Base-by-base conservation (phyloP, 2,888 invertebrate genomes). In the Volucella bombylans region DNA sequence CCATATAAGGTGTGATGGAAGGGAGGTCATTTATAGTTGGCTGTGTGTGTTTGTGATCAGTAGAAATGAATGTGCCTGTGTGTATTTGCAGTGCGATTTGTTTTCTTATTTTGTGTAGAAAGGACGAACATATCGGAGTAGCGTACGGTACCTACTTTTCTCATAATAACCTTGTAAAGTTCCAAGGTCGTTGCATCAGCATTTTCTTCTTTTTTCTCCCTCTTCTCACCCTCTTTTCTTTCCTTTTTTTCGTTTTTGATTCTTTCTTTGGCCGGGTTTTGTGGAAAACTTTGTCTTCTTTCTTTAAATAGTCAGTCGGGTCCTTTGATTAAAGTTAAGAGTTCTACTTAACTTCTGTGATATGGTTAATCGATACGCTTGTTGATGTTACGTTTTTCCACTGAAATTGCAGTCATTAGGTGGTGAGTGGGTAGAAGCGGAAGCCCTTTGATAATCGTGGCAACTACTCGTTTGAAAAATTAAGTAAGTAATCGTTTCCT, bases 111-210 rank as follows among this genome's bases (percentile, higher is more conserved):
- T 69, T 68, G 61, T 55, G n/a, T 55, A 80, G 67, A 85, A 77
- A 85, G 85, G 76, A 31, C 31, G 31, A 31, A 31, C 31, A 31
- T 31, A 31, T 6, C 31, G 31, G 6, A 31, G 31, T 31, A 31
- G 31, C 31, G 31, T 31, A 31, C 31, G 31, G 6, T 31, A 31
- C 31, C 31, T 31, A 31, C 50, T 81, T 79, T 18, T 67, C 76
- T 85, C 57, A 57, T 72, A 68, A 76, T 81, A 85, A 85, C 85
- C 85, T 85, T 85, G 85, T 76, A 81, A 85, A 85, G 67, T 76
- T 81, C 76, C 85, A 85, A 85, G 85, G 85, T 85, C 85, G 85
- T 85, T 85, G 85, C 85, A 81, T 85, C 81, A 72, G 76, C 12
- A 62, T 71, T 71, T 41, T 23, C 18, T 71, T 65, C 59, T 10